A percentile compares a stretch with the other conserved stretches of the same genome.
Evolutionary conservation across 2,888 invertebrate species (phyloP).

Genomic region (Clivina fossor): DNA sequence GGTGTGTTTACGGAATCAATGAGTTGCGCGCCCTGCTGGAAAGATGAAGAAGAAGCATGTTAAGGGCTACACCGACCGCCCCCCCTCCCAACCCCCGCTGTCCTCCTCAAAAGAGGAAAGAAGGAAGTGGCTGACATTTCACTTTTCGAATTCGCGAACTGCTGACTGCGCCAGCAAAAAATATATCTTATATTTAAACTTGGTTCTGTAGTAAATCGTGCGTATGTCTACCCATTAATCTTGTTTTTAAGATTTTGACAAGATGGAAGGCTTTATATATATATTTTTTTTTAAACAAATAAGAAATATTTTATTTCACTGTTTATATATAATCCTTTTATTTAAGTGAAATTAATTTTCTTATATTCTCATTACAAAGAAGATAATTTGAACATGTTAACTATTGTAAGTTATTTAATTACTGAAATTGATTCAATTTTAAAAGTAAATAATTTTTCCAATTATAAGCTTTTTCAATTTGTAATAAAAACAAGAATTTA

Average conservation of each 20-base stretch:
- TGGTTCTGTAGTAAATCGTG: slow-evolving; percentile 20
- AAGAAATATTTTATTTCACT: not conserved
- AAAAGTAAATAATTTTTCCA: too few species aligned
- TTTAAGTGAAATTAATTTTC: not conserved
- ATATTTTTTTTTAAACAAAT: not conserved
- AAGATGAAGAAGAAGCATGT: too few species aligned
- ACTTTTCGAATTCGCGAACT: slow-evolving; percentile 5
- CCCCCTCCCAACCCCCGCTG: too few species aligned
- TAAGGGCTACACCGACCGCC: too few species aligned
- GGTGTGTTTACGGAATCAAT: too few species aligned
- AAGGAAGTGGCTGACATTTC: too few species aligned
- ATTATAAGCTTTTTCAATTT: too few species aligned
- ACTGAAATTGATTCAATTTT: not conserved
- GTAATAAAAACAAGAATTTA: too few species aligned
- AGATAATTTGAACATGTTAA: not conserved
- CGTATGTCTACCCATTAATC: slow-evolving; percentile 27
- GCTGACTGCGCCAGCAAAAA: slow-evolving; percentile 23
- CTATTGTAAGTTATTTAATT: not conserved
- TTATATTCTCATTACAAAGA: not conserved
- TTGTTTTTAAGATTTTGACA: too few species aligned
- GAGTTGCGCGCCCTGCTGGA: too few species aligned
- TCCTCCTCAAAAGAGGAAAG: too few species aligned
- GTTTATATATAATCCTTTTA: not conserved
- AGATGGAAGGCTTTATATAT: too few species aligned
- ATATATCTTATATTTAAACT: slow-evolving; percentile 29